These are phyloP conservation scores for Artemia sp. DNA, from an alignment of 2,888 invertebrate species.

Conservation along the genomic window DNA sequence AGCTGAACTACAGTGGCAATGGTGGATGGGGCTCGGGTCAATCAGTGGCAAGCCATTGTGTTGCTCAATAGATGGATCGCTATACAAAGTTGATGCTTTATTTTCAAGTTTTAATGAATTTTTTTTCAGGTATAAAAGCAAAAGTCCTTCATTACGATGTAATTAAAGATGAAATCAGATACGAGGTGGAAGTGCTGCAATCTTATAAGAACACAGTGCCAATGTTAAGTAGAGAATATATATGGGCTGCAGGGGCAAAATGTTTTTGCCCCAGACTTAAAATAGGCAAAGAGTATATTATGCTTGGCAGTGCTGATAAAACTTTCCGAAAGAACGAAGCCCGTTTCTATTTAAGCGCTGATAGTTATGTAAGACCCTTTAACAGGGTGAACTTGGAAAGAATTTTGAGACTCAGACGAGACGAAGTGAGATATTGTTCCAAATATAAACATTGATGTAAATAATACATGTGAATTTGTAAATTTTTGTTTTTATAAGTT, in stretches of 20 bases:
- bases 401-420: constrained; percentile 26
- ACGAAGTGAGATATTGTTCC: constrained; percentile 26
- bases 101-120: not conserved
- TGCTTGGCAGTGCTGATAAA: constrained; percentile 27
- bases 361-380: constrained; percentile 26
- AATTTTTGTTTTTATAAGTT: no score
- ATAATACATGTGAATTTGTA: not conserved
- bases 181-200: constrained; percentile 27
- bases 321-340: constrained; percentile 26
- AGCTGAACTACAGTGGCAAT: no score
- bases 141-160: constrained; percentile 25
- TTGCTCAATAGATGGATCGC: no score
- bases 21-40: no score
- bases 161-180: constrained; percentile 26
- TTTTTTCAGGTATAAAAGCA: constrained; percentile 24
- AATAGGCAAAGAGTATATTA: constrained; percentile 26
- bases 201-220: constrained; percentile 28
- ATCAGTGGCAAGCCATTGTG: no score
- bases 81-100: no score
- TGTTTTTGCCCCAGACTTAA: constrained; percentile 27
- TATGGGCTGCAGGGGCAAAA: constrained; percentile 25
- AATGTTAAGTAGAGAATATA: constrained; percentile 27
- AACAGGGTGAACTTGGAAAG: constrained; percentile 25
- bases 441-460: constrained; percentile 19
- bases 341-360: constrained; percentile 25